Base-by-base conservation (phyloP, 1,140 invertebrate genomes). In the Listronotus bonariensis region DNA sequence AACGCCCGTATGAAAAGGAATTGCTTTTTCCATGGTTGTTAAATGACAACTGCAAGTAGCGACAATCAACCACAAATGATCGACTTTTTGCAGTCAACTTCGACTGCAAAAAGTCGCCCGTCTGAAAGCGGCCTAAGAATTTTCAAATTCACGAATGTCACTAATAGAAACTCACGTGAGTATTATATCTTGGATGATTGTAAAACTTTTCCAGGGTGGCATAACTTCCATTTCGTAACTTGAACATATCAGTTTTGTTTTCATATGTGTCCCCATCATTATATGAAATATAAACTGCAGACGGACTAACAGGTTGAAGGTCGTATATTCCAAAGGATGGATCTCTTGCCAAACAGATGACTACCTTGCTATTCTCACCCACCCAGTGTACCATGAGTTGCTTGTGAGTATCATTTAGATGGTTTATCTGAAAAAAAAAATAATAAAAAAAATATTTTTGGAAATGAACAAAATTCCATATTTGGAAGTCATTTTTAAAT, bases 311-410 rank as follows among this genome's bases (percentile, higher is more conserved):
- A 46, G 67, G 67, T 52, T 77, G 65, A 4, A 74, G 65, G 34
- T 78, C 78, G 68, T 80, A 80, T 48, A 73, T 71, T 8, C 65
- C 68, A 9, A 73, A 59, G 7, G 77, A 72, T 14, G 85, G 86
- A 74, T 92, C 88, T 74, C 88, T 83, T 1, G 92, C 91, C 49
- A 95, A 79, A 70, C 92, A 95, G 57, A 95, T 89, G 62, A 96
- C 91, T 10, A 95, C 91, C 78, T 92, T 86, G 43, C 90, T 92
- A 15, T 86, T 87, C 75, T 91, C 88, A 20, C 92, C 92, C 31
- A 92, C 91, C 93, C 93, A 95, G 79, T 94, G 89, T 1, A 95
- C 92, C 83, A 94, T 90, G 69, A 96, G 78, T 74, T 93, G 91
- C 69, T 91, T 90, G 78, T 95, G 92, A 53, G 86, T 89, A 78